Percentiles rank a stretch among this genome's conserved stretches.
Conservation (phyloP, 2,113 vertebrate genomes). For the Synchiropus splendidus region DNA sequence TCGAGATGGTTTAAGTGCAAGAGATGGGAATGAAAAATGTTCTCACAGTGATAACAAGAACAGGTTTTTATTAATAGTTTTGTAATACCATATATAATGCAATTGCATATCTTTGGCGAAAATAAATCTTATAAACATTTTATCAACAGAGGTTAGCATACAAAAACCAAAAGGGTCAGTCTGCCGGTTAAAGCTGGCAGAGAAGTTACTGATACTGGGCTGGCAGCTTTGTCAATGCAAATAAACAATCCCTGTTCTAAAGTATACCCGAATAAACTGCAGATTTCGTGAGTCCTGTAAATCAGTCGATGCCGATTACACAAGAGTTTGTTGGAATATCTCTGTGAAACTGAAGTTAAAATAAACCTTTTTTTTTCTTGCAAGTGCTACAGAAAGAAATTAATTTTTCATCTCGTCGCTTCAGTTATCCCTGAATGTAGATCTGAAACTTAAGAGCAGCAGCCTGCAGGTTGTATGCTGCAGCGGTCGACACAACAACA, state of each 20-base stretch:
- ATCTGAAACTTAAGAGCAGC: conserved; percentile 28
- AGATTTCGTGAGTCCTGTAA: too few relatives aligned
- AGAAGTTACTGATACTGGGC: conserved; percentile 69
- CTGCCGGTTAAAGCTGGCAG: conserved; percentile 64
- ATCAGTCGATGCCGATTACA: too few relatives aligned
- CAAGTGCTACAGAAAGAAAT: conserved; percentile 36
- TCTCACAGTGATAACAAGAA: conserved; percentile 71
- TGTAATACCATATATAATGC: conserved; percentile 98
- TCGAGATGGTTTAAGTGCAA: too few relatives aligned
- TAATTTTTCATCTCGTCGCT: conserved; percentile 12
- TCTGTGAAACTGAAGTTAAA: conserved; percentile 17
- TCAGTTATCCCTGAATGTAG: conserved; percentile 8
- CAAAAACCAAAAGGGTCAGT: conserved; percentile 90
- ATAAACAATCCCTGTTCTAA: conserved; percentile 46
- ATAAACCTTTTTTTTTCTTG: conserved; percentile 17
- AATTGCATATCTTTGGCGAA: conserved; percentile 99
- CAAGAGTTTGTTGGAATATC: conserved; percentile 9
- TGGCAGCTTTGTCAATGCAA: conserved; percentile 68
- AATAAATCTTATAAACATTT: conserved; percentile 99
- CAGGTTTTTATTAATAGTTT: conserved; percentile 84
- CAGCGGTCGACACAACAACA: conserved; percentile 11
- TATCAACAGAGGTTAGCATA: conserved; percentile 99
- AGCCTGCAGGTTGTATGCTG: conserved; percentile 12
- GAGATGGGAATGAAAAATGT: conserved; percentile 4
- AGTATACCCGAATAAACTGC: too few relatives aligned